Conservation (phyloP, 2,797 vertebrate genomes). For the Melanotaenia maccullochi region DNA sequence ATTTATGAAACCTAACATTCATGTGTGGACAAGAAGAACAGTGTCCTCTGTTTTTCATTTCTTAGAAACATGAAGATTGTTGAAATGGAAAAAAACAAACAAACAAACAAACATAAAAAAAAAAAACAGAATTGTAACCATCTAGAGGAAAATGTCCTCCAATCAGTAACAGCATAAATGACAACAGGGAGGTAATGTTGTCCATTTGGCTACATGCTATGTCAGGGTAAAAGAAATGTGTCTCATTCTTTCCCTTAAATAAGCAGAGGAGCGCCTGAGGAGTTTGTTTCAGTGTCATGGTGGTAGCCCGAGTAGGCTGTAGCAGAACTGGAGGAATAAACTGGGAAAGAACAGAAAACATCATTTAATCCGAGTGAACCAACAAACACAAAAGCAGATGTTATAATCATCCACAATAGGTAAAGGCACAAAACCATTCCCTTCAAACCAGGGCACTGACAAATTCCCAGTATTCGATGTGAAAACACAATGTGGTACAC, state of each 20-base stretch:
- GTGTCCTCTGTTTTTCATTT: constrained; percentile 19
- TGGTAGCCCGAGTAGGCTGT: constrained; percentile 86
- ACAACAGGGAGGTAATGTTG: constrained; percentile 12
- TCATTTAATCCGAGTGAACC: neutral
- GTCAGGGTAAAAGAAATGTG: neutral
- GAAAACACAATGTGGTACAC: constrained; percentile 50
- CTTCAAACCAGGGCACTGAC: constrained; percentile 3
- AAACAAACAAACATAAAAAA: constrained; percentile 6
- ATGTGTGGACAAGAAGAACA: constrained; percentile 7
- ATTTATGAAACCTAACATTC: constrained; percentile 21
- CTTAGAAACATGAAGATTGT: constrained; percentile 26
- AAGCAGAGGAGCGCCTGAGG: constrained; percentile 92
- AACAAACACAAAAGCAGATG: neutral
- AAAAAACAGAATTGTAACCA: constrained; percentile 21
- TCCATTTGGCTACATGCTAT: constrained; percentile 22
- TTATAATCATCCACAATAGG: neutral
- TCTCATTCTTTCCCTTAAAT: constrained; percentile 67
- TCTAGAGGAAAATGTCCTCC: constrained; percentile 45
- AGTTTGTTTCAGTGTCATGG: constrained; percentile 90
- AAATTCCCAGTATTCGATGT: constrained; percentile 34
- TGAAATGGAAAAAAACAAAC: constrained; percentile 32
- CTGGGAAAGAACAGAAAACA: constrained; percentile 48
- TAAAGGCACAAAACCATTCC: neutral
- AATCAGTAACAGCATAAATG: constrained; percentile 65
- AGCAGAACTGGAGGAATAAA: constrained; percentile 80